phyloP scores from a whole-genome alignment of 2,888 invertebrate genomes.

The Plebejus anna region DNA sequence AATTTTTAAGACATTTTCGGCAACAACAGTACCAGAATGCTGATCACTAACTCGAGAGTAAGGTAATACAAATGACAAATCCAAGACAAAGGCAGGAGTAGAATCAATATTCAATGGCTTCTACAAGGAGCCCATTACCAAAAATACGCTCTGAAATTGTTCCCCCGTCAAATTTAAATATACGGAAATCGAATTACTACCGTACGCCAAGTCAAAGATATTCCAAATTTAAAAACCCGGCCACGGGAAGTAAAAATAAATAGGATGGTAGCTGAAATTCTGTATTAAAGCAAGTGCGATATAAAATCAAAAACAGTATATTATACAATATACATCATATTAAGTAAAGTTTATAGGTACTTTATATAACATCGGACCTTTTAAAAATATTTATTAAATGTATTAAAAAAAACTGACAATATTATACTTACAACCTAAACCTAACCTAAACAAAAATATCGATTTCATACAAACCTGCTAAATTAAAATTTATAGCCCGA shows the following conservation, averaged over 20 bases:
- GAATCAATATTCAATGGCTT: constrained; percentile 16
- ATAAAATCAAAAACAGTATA: too few relatives aligned
- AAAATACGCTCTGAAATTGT: constrained; percentile 19
- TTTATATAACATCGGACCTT: too few relatives aligned
- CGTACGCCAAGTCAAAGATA: not conserved
- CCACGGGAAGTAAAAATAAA: not conserved
- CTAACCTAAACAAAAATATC: not conserved
- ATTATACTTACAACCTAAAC: not conserved
- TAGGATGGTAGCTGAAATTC: not conserved
- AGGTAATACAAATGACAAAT: not conserved
- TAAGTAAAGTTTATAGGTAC: too few relatives aligned
- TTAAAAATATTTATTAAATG: too few relatives aligned
- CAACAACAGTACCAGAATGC: not conserved
- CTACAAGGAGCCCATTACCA: constrained; percentile 14
- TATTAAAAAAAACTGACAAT: too few relatives aligned
- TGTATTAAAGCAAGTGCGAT: not conserved
- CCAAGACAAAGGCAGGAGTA: not conserved
- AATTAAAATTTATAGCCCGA: not conserved
- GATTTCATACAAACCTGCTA: not conserved
- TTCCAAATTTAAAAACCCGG: not conserved
- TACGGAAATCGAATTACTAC: constrained; percentile 5
- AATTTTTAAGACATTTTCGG: not conserved
- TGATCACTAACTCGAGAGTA: not conserved
- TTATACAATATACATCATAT: too few relatives aligned
- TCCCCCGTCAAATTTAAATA: constrained; percentile 14